Evolutionary conservation across 2,888 invertebrate species (phyloP).

Genomic region (Choristoneura rosaceana): DNA sequence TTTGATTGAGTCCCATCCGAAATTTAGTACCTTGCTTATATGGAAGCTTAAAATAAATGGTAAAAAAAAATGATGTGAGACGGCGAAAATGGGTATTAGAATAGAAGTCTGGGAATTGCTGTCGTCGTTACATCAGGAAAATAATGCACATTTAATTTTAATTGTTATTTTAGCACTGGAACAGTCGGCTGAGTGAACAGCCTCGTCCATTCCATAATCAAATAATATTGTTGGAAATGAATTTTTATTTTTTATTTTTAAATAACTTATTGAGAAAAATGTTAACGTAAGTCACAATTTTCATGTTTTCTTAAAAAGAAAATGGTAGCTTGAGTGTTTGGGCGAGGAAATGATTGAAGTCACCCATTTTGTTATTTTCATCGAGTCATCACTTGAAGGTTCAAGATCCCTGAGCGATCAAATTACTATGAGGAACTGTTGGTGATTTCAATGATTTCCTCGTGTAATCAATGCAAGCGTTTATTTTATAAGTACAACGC

Average conservation of each 20-base stretch:
- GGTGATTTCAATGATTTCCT: background rate
- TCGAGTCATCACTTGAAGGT: background rate
- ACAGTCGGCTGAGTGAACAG: conserved; percentile 4
- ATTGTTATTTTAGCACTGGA: background rate
- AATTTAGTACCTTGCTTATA: background rate
- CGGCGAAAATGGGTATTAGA: background rate
- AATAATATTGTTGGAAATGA: conserved; percentile 38
- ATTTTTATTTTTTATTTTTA: conserved; percentile 38
- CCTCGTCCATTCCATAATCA: conserved; percentile 38
- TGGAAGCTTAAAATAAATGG: background rate
- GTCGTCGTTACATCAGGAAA: background rate
- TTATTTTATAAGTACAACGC: conserved; percentile 41
- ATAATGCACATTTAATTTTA: conserved; percentile 13
- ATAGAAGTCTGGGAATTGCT: background rate
- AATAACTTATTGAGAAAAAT: conserved; percentile 41
- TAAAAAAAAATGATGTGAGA: conserved; percentile 3
- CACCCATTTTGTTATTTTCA: background rate
- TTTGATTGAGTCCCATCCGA: background rate
- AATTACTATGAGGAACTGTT: background rate
- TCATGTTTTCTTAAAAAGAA: conserved; percentile 38
- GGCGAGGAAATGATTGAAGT: background rate
- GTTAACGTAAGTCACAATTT: conserved; percentile 40
- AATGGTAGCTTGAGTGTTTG: conserved; percentile 37
- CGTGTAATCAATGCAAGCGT: conserved; percentile 21
- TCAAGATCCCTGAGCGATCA: background rate